Percentiles rank a stretch among this genome's conserved stretches.
Evolutionary conservation across 2,113 vertebrate species (phyloP).

Genomic region (Trochalopteron elliotii): DNA sequence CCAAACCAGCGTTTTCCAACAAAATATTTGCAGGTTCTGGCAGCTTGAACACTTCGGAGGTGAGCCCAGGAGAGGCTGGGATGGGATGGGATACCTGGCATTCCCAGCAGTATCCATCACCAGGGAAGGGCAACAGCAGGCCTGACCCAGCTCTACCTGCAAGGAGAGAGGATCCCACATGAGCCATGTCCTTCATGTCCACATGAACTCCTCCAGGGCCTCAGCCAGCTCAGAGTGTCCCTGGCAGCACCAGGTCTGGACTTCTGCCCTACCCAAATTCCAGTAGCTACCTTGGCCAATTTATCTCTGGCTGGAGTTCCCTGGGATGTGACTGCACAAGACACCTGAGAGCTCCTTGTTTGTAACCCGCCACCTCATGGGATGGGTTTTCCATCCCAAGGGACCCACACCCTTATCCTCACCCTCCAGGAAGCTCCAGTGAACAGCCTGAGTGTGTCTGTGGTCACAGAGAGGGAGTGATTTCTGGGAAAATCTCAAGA

Average conservation of each 20-base stretch:
- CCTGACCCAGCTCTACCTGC: not conserved
- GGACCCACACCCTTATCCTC: not conserved
- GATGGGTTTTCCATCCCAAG: not conserved
- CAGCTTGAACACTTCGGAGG: not conserved
- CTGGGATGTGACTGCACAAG: not conserved
- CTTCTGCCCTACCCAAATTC: not conserved
- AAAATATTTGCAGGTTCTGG: not conserved
- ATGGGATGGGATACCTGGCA: accelerated
- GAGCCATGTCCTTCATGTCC: not conserved
- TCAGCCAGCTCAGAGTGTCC: not conserved
- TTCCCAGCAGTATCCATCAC: not conserved
- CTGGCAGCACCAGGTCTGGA: not conserved
- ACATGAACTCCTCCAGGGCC: accelerated
- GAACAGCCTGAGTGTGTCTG: not conserved
- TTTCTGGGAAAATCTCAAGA: accelerated
- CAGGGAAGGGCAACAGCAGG: not conserved
- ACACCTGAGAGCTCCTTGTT: not conserved
- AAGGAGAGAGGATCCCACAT: not conserved
- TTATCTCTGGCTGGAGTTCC: not conserved
- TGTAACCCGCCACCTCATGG: accelerated
- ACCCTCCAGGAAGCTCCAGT: not conserved
- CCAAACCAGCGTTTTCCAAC: not conserved
- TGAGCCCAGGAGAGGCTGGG: not conserved
- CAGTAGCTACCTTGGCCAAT: not conserved
- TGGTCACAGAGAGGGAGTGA: not conserved